Evolutionary conservation across 1,140 invertebrate species (phyloP), one percentile per base, ranked within the genome.

Genomic region (Zelostemma sp.): DNA sequence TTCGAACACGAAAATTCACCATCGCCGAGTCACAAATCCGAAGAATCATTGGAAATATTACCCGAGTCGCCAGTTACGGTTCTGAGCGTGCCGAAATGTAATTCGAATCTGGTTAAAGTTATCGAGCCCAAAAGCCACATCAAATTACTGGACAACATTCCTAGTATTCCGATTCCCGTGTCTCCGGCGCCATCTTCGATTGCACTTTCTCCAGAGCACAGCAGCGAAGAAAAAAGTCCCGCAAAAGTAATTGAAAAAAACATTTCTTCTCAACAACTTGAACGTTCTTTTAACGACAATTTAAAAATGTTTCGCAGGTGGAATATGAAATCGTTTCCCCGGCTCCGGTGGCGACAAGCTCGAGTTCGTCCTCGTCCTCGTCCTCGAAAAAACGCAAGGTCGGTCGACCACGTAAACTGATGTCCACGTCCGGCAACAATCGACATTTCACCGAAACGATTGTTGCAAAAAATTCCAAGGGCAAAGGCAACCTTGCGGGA

Each of bases 341-440:
- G 28, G 67, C 60, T 4, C 70, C 78, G 6, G 76, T 71, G 0
- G 28, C 76, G 0, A 35, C 67, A 0, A 80, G 59, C 51, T 80
- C 74, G 1, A 84, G 78, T 25, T n/a, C n/a, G n/a, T n/a, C n/a
- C n/a, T 25, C 21, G 8, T 25, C 21, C 28, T 87, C 87, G 0
- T 90, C 91, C 0, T 92, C 91, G 0, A 93, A 94, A 68, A 94
- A 94, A 75, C 87, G 94, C 5, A 95, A 95, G 86, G 93, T 93
- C 0, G 93, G 93, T 1, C 86, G 93, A 61, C 93, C 93, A 0
- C 90, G 92, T 53, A 94, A 94, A 74, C 85, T 92, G 15, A 88
- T 87, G 78, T 87, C 89, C 40, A 88, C 88, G 57, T 88, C 86
- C 12, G 89, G 87, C 57, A 89, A 87, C 45, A 85, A 78, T 33